Conservation (phyloP, 2,797 vertebrate species). For the Typhlichthys subterraneus region DNA sequence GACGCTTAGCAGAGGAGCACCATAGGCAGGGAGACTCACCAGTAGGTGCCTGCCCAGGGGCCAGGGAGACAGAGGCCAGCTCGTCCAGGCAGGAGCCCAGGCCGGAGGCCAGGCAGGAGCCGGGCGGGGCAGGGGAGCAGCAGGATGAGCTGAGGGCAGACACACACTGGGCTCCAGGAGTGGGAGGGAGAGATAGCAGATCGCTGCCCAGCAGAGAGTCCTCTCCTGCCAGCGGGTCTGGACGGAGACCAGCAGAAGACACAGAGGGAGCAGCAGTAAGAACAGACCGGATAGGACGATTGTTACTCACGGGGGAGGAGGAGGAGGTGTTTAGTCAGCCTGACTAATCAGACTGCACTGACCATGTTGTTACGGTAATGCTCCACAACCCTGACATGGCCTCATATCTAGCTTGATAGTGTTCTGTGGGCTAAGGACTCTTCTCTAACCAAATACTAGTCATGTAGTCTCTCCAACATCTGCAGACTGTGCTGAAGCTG, state of each 20-base stretch:
- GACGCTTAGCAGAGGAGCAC: slow-evolving; percentile 7
- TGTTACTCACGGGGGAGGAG: slow-evolving; percentile 16
- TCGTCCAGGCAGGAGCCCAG: slow-evolving; percentile 81
- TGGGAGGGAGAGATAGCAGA: slow-evolving; percentile 89
- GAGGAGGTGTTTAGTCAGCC: slow-evolving; percentile 28
- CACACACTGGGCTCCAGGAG: slow-evolving; percentile 79
- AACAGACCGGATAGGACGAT: neutral
- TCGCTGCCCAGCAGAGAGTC: slow-evolving; percentile 91
- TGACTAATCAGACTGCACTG: no score
- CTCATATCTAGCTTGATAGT: no score
- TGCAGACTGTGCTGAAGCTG: no score
- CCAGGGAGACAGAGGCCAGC: slow-evolving; percentile 79
- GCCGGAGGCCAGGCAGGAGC: slow-evolving; percentile 79
- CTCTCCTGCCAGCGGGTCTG: slow-evolving; percentile 91
- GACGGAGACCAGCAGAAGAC: slow-evolving; percentile 54
- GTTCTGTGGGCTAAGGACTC: no score
- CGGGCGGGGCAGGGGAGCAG: slow-evolving; percentile 80
- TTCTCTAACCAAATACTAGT: no score
- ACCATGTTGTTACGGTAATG: no score
- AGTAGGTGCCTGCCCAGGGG: slow-evolving; percentile 80
- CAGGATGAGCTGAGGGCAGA: slow-evolving; percentile 85
- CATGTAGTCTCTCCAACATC: no score
- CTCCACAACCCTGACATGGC: no score
- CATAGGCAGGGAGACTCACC: slow-evolving; percentile 79
- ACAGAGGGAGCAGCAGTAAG: slow-evolving; percentile 29